Percentiles rank a stretch among this genome's conserved stretches.
phyloP scores from a whole-genome alignment of 2,113 vertebrate genomes.

The Pomatostomus ruficeps region DNA sequence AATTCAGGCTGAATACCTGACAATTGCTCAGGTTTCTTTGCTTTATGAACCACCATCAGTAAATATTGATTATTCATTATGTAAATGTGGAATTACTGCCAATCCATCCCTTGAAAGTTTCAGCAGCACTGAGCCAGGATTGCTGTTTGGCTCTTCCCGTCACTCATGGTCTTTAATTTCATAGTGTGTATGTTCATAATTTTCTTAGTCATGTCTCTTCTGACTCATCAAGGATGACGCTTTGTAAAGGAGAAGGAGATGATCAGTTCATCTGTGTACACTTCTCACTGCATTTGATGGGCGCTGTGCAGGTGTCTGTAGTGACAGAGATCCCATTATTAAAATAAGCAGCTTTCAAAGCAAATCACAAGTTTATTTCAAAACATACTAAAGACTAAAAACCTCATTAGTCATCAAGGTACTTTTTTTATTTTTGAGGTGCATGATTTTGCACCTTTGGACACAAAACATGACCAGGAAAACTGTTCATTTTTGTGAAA shows the following conservation, averaged over 20 bases:
- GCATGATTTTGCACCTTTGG: background rate
- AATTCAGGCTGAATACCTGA: background rate
- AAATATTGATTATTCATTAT: background rate
- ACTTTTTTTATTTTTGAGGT: background rate
- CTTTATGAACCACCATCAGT: background rate
- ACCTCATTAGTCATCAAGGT: background rate
- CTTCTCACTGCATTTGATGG: background rate
- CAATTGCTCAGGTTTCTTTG: background rate
- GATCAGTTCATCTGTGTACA: background rate
- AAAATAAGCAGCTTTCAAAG: conserved; percentile 13
- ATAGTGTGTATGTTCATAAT: background rate
- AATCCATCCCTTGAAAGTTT: background rate
- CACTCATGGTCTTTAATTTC: background rate
- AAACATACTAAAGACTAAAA: background rate
- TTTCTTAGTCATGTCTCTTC: background rate
- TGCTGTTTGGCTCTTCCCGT: background rate
- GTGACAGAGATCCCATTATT: conserved; percentile 3
- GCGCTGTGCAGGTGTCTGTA: conserved; percentile 23
- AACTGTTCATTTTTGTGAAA: background rate
- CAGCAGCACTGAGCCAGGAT: background rate
- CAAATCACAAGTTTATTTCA: background rate
- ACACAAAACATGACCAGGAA: background rate
- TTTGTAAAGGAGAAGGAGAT: background rate
- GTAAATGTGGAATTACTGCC: background rate
- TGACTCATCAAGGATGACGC: background rate